Evolutionary conservation across 2,113 vertebrate species (phyloP).

Genomic region (Colius striatus): DNA sequence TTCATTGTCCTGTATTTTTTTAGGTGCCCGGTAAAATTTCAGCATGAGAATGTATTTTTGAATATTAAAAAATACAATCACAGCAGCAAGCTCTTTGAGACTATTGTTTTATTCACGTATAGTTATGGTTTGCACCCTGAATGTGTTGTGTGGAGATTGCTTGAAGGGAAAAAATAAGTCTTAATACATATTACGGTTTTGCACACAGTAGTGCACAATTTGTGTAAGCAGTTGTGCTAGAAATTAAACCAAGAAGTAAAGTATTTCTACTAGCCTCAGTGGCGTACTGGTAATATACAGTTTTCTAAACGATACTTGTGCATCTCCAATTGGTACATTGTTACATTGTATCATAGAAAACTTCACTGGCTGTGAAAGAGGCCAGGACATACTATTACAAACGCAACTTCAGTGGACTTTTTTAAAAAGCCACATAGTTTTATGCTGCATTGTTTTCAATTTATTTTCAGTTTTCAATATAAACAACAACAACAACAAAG

Average conservation of each 20-base stretch:
- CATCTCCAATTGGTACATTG: neutral
- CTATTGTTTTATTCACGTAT: neutral
- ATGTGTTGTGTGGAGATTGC: neutral
- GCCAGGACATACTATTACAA: neutral
- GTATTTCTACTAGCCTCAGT: neutral
- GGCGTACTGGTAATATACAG: neutral
- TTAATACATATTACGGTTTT: neutral
- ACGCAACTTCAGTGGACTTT: neutral
- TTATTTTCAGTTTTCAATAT: neutral
- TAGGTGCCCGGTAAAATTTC: neutral
- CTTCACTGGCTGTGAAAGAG: neutral
- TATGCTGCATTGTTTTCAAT: neutral
- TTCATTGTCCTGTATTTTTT: neutral
- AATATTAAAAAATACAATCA: neutral
- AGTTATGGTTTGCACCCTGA: neutral
- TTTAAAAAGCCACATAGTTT: neutral
- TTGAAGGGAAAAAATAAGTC: neutral
- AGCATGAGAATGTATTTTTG: neutral
- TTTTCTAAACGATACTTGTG: neutral
- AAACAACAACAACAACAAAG: neutral
- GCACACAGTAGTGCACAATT: neutral
- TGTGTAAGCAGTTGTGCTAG: neutral
- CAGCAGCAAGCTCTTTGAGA: neutral
- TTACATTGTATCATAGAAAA: neutral
- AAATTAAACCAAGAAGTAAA: neutral